Percentiles rank a stretch among this genome's conserved stretches.
Evolutionary conservation across 2,888 invertebrate species (phyloP).

Genomic region (Aspidiotus rigidus): DNA sequence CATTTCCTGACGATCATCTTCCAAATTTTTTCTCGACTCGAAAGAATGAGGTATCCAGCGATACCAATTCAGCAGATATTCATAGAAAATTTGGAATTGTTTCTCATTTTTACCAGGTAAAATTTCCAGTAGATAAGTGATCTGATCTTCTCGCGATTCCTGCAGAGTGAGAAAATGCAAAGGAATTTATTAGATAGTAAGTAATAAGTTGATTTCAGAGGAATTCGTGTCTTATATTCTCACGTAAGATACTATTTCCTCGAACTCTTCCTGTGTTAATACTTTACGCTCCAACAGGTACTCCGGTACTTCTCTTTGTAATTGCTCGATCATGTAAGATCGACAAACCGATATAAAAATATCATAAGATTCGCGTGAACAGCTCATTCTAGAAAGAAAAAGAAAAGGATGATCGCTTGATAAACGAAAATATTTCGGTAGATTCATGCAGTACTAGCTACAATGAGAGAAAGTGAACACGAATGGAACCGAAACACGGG

Average conservation of each 20-base stretch:
- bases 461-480: no score
- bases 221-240: background rate
- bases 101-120: constrained; percentile 31
- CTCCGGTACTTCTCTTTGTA: constrained; percentile 35
- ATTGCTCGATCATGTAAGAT: constrained; percentile 32
- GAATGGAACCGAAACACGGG: no score
- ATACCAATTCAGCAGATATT: constrained; percentile 35
- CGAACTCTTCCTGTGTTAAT: constrained; percentile 33
- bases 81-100: constrained; percentile 32
- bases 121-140: constrained; percentile 33
- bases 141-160: constrained; percentile 33
- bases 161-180: constrained; percentile 18
- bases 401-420: no score
- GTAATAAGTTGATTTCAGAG: background rate
- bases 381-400: no score
- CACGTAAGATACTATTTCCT: constrained; percentile 27
- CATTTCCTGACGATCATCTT: background rate
- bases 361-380: no score
- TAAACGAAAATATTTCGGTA: no score
- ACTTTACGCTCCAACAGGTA: constrained; percentile 26
- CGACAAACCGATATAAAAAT: constrained; percentile 22
- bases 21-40: background rate
- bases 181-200: background rate
- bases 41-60: constrained; percentile 35
- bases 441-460: no score